These are phyloP conservation scores for Rhynchonycteris naso DNA, from an alignment of 2,797 vertebrate species.

Conservation along the genomic window DNA sequence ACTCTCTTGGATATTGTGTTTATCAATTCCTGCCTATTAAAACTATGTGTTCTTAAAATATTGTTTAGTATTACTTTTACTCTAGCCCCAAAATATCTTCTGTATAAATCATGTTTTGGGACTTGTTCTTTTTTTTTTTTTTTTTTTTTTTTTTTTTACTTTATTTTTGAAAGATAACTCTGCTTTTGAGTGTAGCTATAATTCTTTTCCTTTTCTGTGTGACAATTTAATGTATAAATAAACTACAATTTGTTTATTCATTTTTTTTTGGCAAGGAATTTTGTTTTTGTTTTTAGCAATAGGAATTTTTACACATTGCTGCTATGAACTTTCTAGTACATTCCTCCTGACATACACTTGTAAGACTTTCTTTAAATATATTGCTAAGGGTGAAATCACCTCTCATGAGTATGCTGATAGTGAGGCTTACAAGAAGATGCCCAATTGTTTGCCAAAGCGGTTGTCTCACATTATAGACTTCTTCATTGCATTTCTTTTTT, in stretches of 20 bases:
- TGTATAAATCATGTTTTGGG: background rate
- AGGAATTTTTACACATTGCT: background rate
- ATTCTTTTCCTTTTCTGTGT: background rate
- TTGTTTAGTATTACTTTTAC: slow-evolving; percentile 4
- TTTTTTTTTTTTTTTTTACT: background rate
- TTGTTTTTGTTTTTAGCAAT: background rate
- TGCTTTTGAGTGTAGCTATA: background rate
- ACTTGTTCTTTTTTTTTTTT: background rate
- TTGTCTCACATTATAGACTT: slow-evolving; percentile 2
- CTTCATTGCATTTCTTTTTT: slow-evolving; percentile 10
- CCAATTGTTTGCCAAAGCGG: background rate
- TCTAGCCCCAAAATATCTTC: slow-evolving; percentile 19
- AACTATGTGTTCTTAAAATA: slow-evolving; percentile 19
- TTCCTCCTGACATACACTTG: background rate
- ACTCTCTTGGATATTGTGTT: background rate
- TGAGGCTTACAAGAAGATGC: background rate
- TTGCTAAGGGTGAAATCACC: slow-evolving; percentile 3
- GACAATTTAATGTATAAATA: background rate
- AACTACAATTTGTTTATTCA: background rate
- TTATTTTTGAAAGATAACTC: slow-evolving; percentile 30
- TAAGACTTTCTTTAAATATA: slow-evolving; percentile 12
- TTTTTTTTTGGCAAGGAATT: background rate
- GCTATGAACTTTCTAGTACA: background rate
- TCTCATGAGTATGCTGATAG: background rate
- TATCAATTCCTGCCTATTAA: slow-evolving; percentile 7